These are phyloP conservation scores for Tenualosa thibaudeaui DNA, from an alignment of 2,797 vertebrate genomes.

Conservation along the genomic window DNA sequence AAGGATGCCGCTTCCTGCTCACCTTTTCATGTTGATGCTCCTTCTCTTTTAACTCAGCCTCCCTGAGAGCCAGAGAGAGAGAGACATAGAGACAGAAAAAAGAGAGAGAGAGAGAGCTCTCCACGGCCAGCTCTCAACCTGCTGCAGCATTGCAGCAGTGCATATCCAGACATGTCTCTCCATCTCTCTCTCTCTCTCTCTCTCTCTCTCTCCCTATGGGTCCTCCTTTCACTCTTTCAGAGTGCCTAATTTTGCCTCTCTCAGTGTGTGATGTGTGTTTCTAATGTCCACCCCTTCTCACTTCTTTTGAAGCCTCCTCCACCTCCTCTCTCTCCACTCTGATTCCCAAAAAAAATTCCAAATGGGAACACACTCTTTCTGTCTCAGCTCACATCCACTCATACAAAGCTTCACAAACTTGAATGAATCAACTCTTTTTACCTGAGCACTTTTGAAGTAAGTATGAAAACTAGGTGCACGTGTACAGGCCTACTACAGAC, in stretches of 20 bases:
- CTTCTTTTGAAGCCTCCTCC: slow-evolving; percentile 14
- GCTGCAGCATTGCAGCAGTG: not conserved
- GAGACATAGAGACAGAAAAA: not conserved
- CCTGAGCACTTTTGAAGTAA: too few relatives aligned
- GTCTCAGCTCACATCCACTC: not conserved
- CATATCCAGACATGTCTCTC: not conserved
- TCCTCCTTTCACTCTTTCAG: slow-evolving; percentile 41
- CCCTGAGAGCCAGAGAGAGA: not conserved
- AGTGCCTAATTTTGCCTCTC: not conserved
- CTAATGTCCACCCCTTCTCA: not conserved
- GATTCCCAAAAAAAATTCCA: not conserved
- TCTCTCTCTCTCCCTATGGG: slow-evolving; percentile 36
- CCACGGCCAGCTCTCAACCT: not conserved
- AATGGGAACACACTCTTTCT: not conserved
- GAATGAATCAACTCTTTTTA: not conserved
- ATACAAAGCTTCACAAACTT: not conserved
- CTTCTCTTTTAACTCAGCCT: not conserved
- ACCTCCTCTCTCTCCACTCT: slow-evolving; percentile 40
- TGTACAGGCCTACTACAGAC: too few relatives aligned
- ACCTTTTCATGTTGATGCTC: not conserved
- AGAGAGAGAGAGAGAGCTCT: not conserved
- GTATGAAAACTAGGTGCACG: too few relatives aligned
- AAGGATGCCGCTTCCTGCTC: not conserved
- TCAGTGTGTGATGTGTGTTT: not conserved
- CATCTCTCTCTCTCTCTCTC: slow-evolving; percentile 30